These are phyloP conservation scores for Ormyrus labotus DNA, from an alignment of 2,888 invertebrate genomes.

Conservation along the genomic window DNA sequence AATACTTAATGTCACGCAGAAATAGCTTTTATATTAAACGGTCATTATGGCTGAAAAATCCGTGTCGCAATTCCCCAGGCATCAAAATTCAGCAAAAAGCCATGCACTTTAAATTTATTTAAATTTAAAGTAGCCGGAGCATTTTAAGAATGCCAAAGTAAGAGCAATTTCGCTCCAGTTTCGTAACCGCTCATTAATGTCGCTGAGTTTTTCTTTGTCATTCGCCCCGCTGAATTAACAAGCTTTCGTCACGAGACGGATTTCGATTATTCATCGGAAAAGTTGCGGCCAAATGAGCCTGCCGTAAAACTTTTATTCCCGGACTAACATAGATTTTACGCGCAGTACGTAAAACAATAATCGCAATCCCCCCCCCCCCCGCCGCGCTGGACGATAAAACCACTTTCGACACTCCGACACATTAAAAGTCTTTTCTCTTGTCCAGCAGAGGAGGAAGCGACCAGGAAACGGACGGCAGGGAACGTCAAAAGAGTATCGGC, in stretches of 20 bases:
- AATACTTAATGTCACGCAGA: not conserved
- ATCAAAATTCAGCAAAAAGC: not conserved
- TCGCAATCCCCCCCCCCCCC: no score
- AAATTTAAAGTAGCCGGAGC: slow-evolving; percentile 3
- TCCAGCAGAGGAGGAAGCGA: slow-evolving; percentile 14
- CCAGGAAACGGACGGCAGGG: slow-evolving; percentile 9
- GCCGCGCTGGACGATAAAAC: no score
- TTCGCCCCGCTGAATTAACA: no score
- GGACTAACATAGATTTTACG: no score
- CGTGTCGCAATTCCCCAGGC: not conserved
- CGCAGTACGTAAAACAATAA: no score
- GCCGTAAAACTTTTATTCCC: no score
- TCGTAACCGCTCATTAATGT: slow-evolving; percentile 3
- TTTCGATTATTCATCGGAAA: no score
- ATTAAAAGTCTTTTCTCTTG: slow-evolving; percentile 15
- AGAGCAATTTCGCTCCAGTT: slow-evolving; percentile 1
- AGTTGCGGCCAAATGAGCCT: no score
- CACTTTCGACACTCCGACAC: no score
- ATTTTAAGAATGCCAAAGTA: not conserved
- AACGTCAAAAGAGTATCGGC: slow-evolving; percentile 3
- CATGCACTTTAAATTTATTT: not conserved
- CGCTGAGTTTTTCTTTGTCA: slow-evolving; percentile 1
- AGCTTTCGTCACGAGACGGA: no score
- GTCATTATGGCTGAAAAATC: not conserved
- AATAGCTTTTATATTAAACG: not conserved